A percentile compares a stretch with the other conserved stretches of the same genome.
phyloP scores from a whole-genome alignment of 2,797 vertebrate genomes.

The Eidolon dupreanum region DNA sequence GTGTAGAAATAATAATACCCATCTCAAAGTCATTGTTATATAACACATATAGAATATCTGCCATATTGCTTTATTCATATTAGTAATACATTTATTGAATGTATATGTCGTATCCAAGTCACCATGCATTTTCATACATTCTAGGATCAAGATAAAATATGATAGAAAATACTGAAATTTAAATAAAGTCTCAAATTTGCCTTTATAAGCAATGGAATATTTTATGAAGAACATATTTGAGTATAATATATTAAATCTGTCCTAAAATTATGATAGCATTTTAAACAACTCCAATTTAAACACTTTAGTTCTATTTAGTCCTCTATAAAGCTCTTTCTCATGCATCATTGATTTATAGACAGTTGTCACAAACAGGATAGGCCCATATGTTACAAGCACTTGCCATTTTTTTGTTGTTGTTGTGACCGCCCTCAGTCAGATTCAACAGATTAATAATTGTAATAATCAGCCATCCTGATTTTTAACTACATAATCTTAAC shows the following conservation, averaged over 20 bases:
- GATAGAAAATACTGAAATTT: background rate
- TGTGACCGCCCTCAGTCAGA: conserved; percentile 46
- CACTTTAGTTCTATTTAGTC: background rate
- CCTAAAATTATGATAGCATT: conserved; percentile 41
- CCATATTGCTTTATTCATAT: background rate
- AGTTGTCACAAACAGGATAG: conserved; percentile 63
- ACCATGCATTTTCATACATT: background rate
- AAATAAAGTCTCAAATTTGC: background rate
- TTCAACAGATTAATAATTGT: conserved; percentile 57
- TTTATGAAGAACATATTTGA: background rate
- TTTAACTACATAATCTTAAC: conserved; percentile 42
- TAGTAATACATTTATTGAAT: background rate
- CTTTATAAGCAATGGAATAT: background rate
- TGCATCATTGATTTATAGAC: conserved; percentile 32
- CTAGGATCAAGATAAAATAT: background rate
- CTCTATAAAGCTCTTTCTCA: background rate
- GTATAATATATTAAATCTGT: conserved; percentile 1
- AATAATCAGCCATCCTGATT: conserved; percentile 24
- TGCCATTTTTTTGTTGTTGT: conserved; percentile 34
- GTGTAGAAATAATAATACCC: background rate
- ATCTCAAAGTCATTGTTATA: background rate
- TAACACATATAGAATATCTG: background rate
- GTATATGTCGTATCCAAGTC: background rate
- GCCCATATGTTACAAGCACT: conserved; percentile 44
- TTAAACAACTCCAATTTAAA: conserved; percentile 10